phyloP scores from a whole-genome alignment of 2,113 vertebrate species.

The Proterorhinus semilunaris region DNA sequence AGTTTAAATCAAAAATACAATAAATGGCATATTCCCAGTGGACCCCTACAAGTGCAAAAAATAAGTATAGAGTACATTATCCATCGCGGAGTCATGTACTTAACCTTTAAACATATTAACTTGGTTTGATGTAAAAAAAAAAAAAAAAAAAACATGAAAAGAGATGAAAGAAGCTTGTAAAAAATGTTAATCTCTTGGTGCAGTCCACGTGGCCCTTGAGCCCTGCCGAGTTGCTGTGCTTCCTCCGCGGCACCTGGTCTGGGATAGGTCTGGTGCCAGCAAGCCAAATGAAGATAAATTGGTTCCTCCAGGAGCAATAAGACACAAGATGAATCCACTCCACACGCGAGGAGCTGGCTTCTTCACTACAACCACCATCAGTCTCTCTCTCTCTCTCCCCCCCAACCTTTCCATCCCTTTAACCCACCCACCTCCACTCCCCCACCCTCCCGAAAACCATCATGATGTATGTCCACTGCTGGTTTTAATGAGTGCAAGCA shows the following conservation, averaged over 20 bases:
- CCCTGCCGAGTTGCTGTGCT: slow-evolving; percentile 33
- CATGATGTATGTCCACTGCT: slow-evolving; percentile 53
- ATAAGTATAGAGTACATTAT: neutral
- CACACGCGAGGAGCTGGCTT: slow-evolving; percentile 47
- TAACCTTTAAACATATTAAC: neutral
- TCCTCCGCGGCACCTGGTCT: slow-evolving; percentile 34
- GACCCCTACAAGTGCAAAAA: neutral
- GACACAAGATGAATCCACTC: slow-evolving; percentile 68
- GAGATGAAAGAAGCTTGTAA: neutral
- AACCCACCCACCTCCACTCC: slow-evolving; percentile 37
- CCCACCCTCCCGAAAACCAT: slow-evolving; percentile 44
- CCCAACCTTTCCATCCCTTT: slow-evolving; percentile 42
- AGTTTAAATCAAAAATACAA: too few species aligned
- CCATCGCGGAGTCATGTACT: neutral
- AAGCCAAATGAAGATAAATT: slow-evolving; percentile 73
- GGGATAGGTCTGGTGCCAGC: slow-evolving; percentile 51
- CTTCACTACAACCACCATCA: slow-evolving; percentile 37
- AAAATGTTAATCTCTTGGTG: neutral
- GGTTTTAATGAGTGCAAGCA: slow-evolving; percentile 46
- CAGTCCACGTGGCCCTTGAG: slow-evolving; percentile 1
- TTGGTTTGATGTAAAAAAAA: neutral
- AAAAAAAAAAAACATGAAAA: neutral
- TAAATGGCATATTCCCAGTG: too few species aligned
- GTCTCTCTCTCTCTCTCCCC: slow-evolving; percentile 37
- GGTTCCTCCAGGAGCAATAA: slow-evolving; percentile 66